Base-by-base conservation (phyloP, 1,140 invertebrate genomes). In the Drosophila navojoa region DNA sequence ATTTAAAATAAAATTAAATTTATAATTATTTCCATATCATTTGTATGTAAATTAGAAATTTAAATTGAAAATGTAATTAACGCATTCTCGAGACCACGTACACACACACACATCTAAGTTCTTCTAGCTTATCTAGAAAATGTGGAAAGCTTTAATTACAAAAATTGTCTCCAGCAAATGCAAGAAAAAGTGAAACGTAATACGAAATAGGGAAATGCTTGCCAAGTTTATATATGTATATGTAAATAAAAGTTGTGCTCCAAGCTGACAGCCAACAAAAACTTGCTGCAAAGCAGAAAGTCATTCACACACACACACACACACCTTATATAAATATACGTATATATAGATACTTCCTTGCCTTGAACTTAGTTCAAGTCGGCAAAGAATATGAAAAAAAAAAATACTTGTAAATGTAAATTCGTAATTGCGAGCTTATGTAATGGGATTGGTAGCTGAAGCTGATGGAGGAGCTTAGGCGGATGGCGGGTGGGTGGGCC, bases 401-500 rank as follows among this genome's bases (percentile, higher is more conserved):
- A 32, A 38, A 38, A 13, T 3, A 4, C 58, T 69, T 49, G 49
- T 69, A 45, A 60, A 68, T 60, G 47, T 44, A 60, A 59, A 44
- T 60, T 59, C 32, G 58, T 62, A 74, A 82, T 82, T 69, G 71
- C 52, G 42, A 47, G 62, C 49, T 81, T 75, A 76, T 77, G 47
- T 76, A 80, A 77, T 64, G 53, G 68, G 42, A 79, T 40, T 15
- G 15, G 25, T 42, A 63, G 35, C 29, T 55, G 11, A 53, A 29
- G 29, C 35, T 38, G 2, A 25, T 38, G 40, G 15, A 47, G 45
- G 10, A 32, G 42, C 9, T 50, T 1, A 13, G 49, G 2, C n/a
- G 49, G 13, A 4, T 25, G 5, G 6, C 4, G 16, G 40, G n/a
- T 22, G 11, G 2, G 25, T 4, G 29, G n/a, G 49, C 19, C 5